Conservation (phyloP, 2,113 vertebrate genomes). For the Rhinopomastus cyanomelas region DNA sequence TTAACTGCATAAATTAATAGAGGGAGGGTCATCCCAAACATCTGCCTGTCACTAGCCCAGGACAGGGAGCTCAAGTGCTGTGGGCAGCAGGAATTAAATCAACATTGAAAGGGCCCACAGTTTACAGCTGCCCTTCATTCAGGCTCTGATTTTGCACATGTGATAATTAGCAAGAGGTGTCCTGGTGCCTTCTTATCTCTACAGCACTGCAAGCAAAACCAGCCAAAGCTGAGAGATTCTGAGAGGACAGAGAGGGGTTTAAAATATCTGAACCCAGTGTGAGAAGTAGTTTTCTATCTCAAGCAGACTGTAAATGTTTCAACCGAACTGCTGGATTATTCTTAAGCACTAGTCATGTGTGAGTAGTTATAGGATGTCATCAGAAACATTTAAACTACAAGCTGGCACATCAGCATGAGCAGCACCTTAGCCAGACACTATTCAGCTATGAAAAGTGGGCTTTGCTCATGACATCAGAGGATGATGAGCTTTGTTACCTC, state of each 20-base stretch:
- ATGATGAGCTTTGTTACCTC: conserved; percentile 3
- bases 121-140: background rate
- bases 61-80: background rate
- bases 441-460: background rate
- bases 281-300: background rate
- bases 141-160: background rate
- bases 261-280: background rate
- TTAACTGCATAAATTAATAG: background rate
- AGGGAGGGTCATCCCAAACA: background rate
- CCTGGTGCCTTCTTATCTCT: background rate
- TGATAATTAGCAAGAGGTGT: background rate
- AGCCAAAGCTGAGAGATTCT: background rate
- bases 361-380: background rate
- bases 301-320: background rate
- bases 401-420: background rate
- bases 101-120: background rate
- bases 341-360: background rate
- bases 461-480: conserved; percentile 17
- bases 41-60: background rate
- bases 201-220: background rate
- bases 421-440: conserved; percentile 2
- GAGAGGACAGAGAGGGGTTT: background rate
- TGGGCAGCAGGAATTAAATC: background rate
- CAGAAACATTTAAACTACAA: background rate
- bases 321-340: background rate